These are phyloP conservation scores for Archegozetes longisetosus DNA, from an alignment of 1,140 invertebrate genomes.

Conservation along the genomic window DNA sequence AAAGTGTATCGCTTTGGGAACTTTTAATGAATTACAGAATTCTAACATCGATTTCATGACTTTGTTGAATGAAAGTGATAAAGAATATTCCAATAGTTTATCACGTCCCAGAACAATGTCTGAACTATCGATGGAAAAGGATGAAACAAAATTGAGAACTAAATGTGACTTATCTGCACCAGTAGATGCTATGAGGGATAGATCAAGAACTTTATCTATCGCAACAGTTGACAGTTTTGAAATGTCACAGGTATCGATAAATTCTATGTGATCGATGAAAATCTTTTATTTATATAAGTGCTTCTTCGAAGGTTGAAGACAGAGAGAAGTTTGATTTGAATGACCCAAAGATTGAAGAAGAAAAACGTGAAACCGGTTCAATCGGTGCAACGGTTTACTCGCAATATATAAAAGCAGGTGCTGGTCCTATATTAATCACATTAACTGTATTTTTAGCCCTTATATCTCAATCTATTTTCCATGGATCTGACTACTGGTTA, in stretches of 20 bases:
- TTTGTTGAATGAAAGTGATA: background rate
- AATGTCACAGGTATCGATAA: no score
- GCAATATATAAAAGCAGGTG: slow-evolving; percentile 7
- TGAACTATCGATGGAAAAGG: no score
- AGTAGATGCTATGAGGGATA: background rate
- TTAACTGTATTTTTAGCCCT: slow-evolving; percentile 18
- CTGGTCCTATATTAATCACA: background rate
- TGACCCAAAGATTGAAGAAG: slow-evolving; percentile 16
- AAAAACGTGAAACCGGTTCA: slow-evolving; percentile 16
- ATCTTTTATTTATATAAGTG: no score
- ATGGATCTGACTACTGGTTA: slow-evolving; percentile 22
- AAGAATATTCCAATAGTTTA: background rate
- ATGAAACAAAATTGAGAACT: background rate
- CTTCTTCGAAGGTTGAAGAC: no score
- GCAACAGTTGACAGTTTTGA: background rate
- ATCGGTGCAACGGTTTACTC: slow-evolving; percentile 15
- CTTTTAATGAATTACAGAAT: slow-evolving; percentile 2
- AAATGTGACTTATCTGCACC: background rate
- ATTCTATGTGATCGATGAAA: no score
- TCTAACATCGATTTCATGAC: background rate
- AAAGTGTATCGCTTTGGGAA: background rate
- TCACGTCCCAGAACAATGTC: no score
- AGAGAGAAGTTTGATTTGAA: no score
- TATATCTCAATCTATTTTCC: slow-evolving; percentile 22
- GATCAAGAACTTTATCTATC: background rate